These are phyloP conservation scores for Eupleurogrammus muticus DNA, from an alignment of 2,797 vertebrate species.

Conservation along the genomic window DNA sequence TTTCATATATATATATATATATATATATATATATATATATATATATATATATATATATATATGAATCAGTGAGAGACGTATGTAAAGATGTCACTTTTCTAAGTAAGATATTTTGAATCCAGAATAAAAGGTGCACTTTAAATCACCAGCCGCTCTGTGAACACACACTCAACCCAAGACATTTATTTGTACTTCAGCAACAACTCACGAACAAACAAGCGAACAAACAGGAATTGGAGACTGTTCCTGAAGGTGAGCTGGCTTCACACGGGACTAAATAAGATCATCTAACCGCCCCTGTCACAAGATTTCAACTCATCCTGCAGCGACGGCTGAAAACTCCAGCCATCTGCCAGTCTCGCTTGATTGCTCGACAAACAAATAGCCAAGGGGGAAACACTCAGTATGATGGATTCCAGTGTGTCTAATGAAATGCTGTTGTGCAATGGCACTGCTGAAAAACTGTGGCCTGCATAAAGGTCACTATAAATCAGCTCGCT, in stretches of 20 bases:
- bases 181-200: neutral
- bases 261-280: conserved; percentile 22
- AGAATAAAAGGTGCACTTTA: conserved; percentile 10
- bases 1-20: too few relatives aligned
- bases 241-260: neutral
- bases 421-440: conserved; percentile 76
- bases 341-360: conserved; percentile 55
- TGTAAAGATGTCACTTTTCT: neutral
- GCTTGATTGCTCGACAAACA: conserved; percentile 64
- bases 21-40: too few relatives aligned
- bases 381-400: conserved; percentile 65
- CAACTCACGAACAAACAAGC: neutral
- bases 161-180: conserved; percentile 1
- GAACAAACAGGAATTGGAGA: conserved; percentile 13
- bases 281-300: conserved; percentile 32
- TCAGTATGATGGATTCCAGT: conserved; percentile 73
- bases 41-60: too few relatives aligned
- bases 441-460: conserved; percentile 60
- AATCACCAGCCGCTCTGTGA: conserved; percentile 22
- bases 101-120: conserved; percentile 2
- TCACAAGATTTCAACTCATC: conserved; percentile 20
- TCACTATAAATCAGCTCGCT: conserved; percentile 78
- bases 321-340: conserved; percentile 46
- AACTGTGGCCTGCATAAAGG: conserved; percentile 74
- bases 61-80: too few relatives aligned